phyloP scores from a whole-genome alignment of 1,140 invertebrate species.

The Achatina immaculata region DNA sequence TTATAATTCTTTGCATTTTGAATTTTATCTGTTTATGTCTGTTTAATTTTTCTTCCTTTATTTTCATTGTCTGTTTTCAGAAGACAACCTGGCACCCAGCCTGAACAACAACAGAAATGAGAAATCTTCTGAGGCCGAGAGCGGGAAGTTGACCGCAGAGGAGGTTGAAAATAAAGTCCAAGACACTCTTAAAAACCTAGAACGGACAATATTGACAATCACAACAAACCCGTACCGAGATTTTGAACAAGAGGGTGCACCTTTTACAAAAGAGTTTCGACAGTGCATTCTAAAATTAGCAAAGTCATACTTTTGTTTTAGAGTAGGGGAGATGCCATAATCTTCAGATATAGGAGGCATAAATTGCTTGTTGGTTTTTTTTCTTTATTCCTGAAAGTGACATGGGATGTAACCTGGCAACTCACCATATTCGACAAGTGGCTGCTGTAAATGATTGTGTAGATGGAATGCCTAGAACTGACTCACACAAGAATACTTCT shows the following conservation, averaged over 20 bases:
- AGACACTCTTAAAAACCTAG: background rate
- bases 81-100: background rate
- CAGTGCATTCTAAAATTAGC: slow-evolving; percentile 5
- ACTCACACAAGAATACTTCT: background rate
- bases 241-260: slow-evolving; percentile 1
- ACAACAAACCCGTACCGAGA: background rate
- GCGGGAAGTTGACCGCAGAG: background rate
- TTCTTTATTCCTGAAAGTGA: too few relatives aligned
- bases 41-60: background rate
- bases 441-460: too few relatives aligned
- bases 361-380: too few relatives aligned
- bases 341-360: too few relatives aligned
- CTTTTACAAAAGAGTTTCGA: slow-evolving; percentile 21
- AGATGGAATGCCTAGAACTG: too few relatives aligned
- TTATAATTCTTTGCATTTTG: background rate
- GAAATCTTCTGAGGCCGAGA: too few relatives aligned
- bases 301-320: slow-evolving; percentile 29
- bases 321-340: slow-evolving; percentile 15
- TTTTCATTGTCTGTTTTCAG: background rate
- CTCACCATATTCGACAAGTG: too few relatives aligned
- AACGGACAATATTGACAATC: background rate
- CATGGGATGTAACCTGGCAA: too few relatives aligned
- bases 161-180: background rate
- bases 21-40: background rate
- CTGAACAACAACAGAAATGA: too few relatives aligned